A percentile compares a stretch with the other conserved stretches of the same genome.
These are phyloP conservation scores for Pediacus dermestoides DNA, from an alignment of 2,888 invertebrate species.

Conservation along the genomic window DNA sequence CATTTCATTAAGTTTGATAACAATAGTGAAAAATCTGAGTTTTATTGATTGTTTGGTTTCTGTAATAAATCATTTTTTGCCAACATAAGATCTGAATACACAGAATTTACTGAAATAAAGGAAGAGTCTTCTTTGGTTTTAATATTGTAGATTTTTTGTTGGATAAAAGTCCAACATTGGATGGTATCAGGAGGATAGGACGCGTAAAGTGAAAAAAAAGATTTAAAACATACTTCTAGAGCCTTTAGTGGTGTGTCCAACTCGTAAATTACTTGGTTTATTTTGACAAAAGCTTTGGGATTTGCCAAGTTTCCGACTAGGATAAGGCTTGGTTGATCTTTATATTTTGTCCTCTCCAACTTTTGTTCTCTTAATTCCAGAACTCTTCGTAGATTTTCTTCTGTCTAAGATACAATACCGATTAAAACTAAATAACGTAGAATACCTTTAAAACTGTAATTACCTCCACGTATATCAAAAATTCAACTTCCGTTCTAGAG, in stretches of 20 bases:
- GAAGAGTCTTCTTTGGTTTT: neutral
- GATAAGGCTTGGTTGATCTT: neutral
- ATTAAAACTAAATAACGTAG: constrained; percentile 1
- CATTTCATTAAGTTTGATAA: no score
- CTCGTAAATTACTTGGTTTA: neutral
- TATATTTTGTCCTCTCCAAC: neutral
- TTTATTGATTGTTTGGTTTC: no score
- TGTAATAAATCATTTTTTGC: no score
- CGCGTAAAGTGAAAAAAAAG: neutral
- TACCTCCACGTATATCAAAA: neutral
- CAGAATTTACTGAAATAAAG: neutral
- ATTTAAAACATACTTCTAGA: neutral
- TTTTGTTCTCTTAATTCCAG: neutral
- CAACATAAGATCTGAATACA: neutral
- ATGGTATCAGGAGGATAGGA: neutral
- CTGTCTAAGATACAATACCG: constrained; percentile 3
- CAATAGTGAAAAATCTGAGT: no score
- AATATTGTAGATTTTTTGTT: neutral
- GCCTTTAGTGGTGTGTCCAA: neutral
- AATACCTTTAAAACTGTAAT: neutral
- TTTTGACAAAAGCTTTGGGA: constrained; percentile 1
- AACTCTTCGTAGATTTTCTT: neutral
- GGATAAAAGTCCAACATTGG: constrained; percentile 3
- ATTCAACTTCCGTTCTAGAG: neutral
- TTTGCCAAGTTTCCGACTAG: neutral